These are phyloP conservation scores for Vimba vimba DNA, from an alignment of 2,113 vertebrate genomes.

Conservation along the genomic window DNA sequence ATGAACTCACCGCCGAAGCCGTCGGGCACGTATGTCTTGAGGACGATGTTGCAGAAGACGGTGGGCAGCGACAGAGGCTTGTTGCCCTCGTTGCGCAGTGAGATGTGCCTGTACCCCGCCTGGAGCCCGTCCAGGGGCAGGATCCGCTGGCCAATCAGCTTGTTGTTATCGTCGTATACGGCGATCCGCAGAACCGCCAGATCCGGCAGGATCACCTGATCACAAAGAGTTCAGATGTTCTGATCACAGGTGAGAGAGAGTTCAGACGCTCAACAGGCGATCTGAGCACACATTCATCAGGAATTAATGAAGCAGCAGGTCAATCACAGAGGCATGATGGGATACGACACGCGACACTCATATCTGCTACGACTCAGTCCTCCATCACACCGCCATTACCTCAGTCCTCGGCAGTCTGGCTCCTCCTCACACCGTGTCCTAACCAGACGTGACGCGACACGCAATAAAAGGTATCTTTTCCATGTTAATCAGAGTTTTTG, in stretches of 20 bases:
- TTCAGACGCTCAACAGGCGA: background rate
- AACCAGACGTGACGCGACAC: too few relatives aligned
- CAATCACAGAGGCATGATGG: background rate
- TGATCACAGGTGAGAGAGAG: background rate
- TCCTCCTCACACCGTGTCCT: too few relatives aligned
- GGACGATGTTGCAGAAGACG: slow-evolving; percentile 98
- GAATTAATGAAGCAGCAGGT: background rate
- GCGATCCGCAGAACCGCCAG: slow-evolving; percentile 95
- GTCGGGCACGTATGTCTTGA: slow-evolving; percentile 98
- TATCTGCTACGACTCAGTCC: background rate
- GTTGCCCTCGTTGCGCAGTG: slow-evolving; percentile 96
- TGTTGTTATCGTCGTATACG: slow-evolving; percentile 97
- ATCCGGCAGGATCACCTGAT: slow-evolving; percentile 95
- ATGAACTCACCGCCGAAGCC: slow-evolving; percentile 91
- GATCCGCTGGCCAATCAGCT: slow-evolving; percentile 94
- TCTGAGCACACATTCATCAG: background rate
- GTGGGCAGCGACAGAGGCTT: slow-evolving; percentile 95
- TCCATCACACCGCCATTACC: too few relatives aligned
- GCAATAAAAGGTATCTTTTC: too few relatives aligned
- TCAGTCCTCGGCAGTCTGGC: too few relatives aligned
- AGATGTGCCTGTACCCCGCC: slow-evolving; percentile 97
- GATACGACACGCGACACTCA: background rate
- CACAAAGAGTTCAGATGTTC: background rate
- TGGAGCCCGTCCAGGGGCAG: slow-evolving; percentile 96
- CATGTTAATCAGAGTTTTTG: too few relatives aligned